Evolutionary conservation across 2,797 vertebrate species (phyloP).

Genomic region (Triplophysa yarkandensis): DNA sequence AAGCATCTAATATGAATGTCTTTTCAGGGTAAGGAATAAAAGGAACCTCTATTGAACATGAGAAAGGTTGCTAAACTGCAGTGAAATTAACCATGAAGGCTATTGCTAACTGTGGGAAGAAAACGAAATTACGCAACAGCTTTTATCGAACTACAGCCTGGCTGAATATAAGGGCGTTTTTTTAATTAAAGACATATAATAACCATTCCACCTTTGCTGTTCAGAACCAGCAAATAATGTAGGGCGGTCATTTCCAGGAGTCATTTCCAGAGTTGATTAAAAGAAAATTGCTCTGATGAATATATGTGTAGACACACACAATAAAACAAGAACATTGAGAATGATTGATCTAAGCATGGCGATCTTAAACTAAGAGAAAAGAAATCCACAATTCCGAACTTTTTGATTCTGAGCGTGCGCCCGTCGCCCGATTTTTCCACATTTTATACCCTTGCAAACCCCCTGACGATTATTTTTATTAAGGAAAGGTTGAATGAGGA

Average conservation of each 20-base stretch:
- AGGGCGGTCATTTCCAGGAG: conserved; percentile 6
- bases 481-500: conserved; percentile 6
- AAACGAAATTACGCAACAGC: conserved; percentile 28
- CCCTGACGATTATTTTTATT: conserved; percentile 7
- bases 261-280: conserved; percentile 12
- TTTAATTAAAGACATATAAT: neutral
- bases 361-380: conserved; percentile 12
- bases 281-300: conserved; percentile 36
- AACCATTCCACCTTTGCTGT: conserved; percentile 39
- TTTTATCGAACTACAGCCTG: conserved; percentile 23
- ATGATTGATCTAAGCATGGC: conserved; percentile 12
- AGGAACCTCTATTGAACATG: conserved; percentile 51
- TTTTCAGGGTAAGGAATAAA: conserved; percentile 20
- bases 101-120: conserved; percentile 34
- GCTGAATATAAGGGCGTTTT: conserved; percentile 15
- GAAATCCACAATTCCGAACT: conserved; percentile 1
- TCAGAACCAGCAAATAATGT: conserved; percentile 24
- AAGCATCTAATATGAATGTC: neutral
- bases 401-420: conserved; percentile 5
- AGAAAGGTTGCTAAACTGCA: conserved; percentile 62
- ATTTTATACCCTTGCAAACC: conserved; percentile 26
- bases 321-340: conserved; percentile 20
- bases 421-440: conserved; percentile 17
- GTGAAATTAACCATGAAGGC: conserved; percentile 56
- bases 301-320: neutral